Evolutionary conservation across 2,113 vertebrate species (phyloP), one percentile per base, ranked within the genome.

Genomic region (Orthonyx spaldingii): DNA sequence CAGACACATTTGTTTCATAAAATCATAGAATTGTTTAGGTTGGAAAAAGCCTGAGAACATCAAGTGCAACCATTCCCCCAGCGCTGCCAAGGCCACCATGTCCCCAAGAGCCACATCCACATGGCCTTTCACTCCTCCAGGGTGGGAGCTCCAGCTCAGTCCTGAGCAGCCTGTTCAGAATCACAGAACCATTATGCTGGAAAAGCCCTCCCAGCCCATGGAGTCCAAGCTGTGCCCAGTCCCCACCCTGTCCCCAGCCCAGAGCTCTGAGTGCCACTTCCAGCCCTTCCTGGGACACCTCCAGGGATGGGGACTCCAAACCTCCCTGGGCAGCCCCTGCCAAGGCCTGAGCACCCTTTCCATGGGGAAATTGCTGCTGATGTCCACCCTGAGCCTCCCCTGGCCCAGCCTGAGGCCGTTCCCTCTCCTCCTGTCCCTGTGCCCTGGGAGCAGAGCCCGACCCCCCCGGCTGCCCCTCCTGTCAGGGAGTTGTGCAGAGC

Each of bases 121-220:
- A 20, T 0, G 1, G 27, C 33, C 37, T 24, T 39, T 52, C 28
- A 39, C 46, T 23, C 28, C 23, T 46, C 18, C n/a, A 60, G 64
- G 55, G 19, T 16, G 39, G 55, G 18, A 18, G 53, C 72, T 53
- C 55, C 55, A 60, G 12, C 55, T 49, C 55, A 60, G 37, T n/a
- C 63, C 55, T 13, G 33, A 68, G 63, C 33, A 87, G 39, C 33
- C 37, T 44, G 46, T 23, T 69, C 46, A 77, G 63, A 52, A 33
- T 27, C 46, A 1, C 44, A 37, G 53, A 7, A 16, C 23, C 14
- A 3, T 1, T 41, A 11, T 0, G 9, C 0, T 46, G 63, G 63
- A 23, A 8, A 53, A 60, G 2, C 4, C 14, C 26, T 42, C 16
- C 52, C 8, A 77, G 37, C 3, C 44, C 84, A 77, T 2, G 1